phyloP scores from a whole-genome alignment of 2,797 vertebrate genomes.

The Delichon dasypus region DNA sequence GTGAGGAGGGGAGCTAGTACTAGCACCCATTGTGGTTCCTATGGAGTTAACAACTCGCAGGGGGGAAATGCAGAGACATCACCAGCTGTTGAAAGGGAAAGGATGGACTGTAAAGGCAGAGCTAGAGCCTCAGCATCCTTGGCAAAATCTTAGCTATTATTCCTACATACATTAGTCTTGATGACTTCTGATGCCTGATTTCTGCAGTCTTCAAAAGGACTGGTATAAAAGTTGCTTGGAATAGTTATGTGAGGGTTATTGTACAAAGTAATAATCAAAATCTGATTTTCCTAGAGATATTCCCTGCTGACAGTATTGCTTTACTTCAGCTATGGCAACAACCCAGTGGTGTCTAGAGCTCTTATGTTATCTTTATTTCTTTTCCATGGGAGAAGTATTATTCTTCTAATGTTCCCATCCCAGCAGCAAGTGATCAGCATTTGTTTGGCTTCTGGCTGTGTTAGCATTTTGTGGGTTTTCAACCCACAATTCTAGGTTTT shows the following conservation, averaged over 20 bases:
- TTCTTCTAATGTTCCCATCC: background rate
- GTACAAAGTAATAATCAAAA: background rate
- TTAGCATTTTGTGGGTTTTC: background rate
- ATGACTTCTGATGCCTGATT: background rate
- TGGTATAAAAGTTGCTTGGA: background rate
- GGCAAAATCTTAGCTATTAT: background rate
- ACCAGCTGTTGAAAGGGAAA: background rate
- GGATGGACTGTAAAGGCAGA: background rate
- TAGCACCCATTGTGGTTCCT: background rate
- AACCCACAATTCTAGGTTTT: background rate
- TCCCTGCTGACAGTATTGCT: background rate
- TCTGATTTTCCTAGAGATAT: background rate
- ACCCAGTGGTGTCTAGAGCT: background rate
- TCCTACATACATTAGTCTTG: rapidly evolving
- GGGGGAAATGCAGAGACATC: background rate
- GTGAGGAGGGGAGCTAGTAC: background rate
- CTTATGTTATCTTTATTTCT: background rate
- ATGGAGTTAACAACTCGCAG: background rate
- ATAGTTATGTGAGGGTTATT: background rate
- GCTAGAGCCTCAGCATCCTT: background rate
- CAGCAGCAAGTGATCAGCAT: background rate
- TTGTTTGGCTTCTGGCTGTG: background rate
- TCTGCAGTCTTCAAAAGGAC: background rate
- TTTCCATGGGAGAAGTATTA: background rate
- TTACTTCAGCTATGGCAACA: background rate